phyloP scores from a whole-genome alignment of 2,888 invertebrate genomes.

The Nemotelus pantherinus region DNA sequence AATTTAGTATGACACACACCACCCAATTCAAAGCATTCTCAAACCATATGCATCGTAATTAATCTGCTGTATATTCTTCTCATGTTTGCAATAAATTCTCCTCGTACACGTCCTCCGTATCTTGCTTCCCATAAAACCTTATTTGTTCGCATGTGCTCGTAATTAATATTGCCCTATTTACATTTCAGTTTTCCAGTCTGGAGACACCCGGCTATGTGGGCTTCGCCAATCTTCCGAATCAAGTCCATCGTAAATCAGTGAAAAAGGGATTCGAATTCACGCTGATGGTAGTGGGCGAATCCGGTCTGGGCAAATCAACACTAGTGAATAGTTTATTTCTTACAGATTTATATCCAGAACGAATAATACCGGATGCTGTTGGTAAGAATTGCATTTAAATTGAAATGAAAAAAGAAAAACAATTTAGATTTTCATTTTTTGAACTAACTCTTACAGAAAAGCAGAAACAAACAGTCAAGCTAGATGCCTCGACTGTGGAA shows the following conservation, averaged over 20 bases:
- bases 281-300: constrained; percentile 93
- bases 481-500: constrained; percentile 95
- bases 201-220: constrained; percentile 85
- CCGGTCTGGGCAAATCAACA: constrained; percentile 94
- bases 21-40: too few relatives aligned
- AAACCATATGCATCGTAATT: too few relatives aligned
- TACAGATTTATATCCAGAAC: constrained; percentile 93
- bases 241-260: constrained; percentile 95
- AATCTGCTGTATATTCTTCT: too few relatives aligned
- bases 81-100: too few relatives aligned
- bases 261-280: constrained; percentile 99
- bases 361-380: constrained; percentile 86
- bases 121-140: neutral
- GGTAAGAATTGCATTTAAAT: constrained; percentile 68
- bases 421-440: constrained; percentile 10
- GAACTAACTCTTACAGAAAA: constrained; percentile 71
- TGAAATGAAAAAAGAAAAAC: too few relatives aligned
- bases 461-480: constrained; percentile 89
- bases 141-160: neutral
- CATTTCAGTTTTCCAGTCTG: constrained; percentile 79
- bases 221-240: constrained; percentile 91
- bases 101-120: neutral
- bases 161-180: constrained; percentile 43
- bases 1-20: too few relatives aligned
- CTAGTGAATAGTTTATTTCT: constrained; percentile 94